Base-by-base conservation (phyloP, 2,797 vertebrate genomes). In the Chiroxiphia lanceolata region DNA sequence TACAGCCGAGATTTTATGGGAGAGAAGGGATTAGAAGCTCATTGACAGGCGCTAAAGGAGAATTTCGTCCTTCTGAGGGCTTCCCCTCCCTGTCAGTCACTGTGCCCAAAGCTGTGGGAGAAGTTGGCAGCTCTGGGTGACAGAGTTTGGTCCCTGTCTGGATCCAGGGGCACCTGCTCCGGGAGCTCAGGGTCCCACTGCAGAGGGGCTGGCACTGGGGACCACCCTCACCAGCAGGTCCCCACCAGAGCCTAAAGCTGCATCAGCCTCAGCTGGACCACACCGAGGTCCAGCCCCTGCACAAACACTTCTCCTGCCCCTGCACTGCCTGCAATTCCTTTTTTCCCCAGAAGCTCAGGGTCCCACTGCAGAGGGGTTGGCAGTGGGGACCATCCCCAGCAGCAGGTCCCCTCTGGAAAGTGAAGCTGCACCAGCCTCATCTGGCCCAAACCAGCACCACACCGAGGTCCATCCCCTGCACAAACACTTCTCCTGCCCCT, bases 1-100 rank as follows among this genome's bases (percentile, higher is more conserved):
- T 31, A 51, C 76, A 94, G 93, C 74, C 65, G 23, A 89, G 95
- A 53, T 82, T 94, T 94, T 79, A 93, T 15, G 68, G 72, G 87
- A 80, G 61, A 9, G 3, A 68, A 94, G 89, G 84, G 82, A 78
- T 70, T 88, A 67, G 93, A 89, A 90, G 90, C 34, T 53, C 25
- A 34, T 40, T 47, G 83, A 75, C 64, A 44, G 87, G 38, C 13
- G 54, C 91, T 70, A 40, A 65, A 92, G 86, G 59, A 74, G 89
- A 59, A 59, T 68, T 47, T 44, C 67, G 79, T 60, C 76, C 78
- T 92, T 63, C 72, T 15, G 17, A 90, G 65, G 48, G 71, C 29
- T 93, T 57, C 88, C 70, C 4, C 81, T 74, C 27, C 2, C 8
- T 42, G 40, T 27, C 38, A 33, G 67, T 26, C 5, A 1, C 91